phyloP scores from a whole-genome alignment of 2,888 invertebrate genomes.

The Pristionchus arcanus region DNA sequence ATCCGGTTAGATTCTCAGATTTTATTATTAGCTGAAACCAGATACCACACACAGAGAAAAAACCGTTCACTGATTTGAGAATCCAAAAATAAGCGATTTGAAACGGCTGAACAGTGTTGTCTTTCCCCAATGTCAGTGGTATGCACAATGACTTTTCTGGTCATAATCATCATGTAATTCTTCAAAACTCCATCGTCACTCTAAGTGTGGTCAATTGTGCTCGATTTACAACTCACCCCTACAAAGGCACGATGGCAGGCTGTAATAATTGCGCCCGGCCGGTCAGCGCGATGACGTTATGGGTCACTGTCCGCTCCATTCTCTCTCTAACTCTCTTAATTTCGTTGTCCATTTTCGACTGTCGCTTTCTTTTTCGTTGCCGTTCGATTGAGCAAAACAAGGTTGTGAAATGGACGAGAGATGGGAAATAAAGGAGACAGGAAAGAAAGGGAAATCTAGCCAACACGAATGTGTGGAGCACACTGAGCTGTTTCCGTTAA shows the following conservation, averaged over 20 bases:
- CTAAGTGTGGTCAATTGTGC: not conserved
- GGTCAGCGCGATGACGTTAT: slow-evolving; percentile 34
- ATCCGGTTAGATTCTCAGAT: slow-evolving; percentile 46
- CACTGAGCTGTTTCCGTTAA: not conserved
- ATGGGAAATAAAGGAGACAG: not conserved
- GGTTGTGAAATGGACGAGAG: slow-evolving; percentile 19
- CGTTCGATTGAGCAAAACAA: slow-evolving; percentile 31
- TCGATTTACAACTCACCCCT: not conserved
- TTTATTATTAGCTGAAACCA: slow-evolving; percentile 36
- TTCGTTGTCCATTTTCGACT: not conserved
- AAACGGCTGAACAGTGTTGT: not conserved
- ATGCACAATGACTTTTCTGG: not conserved
- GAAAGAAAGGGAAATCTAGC: not conserved
- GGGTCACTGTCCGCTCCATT: not conserved
- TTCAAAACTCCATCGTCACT: not conserved
- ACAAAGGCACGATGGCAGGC: not conserved
- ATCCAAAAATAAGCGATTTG: not conserved
- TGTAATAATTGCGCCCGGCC: slow-evolving; percentile 28
- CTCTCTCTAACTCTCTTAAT: not conserved
- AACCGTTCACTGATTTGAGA: not conserved
- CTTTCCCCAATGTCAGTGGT: not conserved
- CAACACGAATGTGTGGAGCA: not conserved
- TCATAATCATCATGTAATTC: not conserved
- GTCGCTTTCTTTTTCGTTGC: slow-evolving; percentile 33
- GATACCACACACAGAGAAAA: slow-evolving; percentile 13